phyloP scores from a whole-genome alignment of 1,140 invertebrate species.

The Galleria mellonella region DNA sequence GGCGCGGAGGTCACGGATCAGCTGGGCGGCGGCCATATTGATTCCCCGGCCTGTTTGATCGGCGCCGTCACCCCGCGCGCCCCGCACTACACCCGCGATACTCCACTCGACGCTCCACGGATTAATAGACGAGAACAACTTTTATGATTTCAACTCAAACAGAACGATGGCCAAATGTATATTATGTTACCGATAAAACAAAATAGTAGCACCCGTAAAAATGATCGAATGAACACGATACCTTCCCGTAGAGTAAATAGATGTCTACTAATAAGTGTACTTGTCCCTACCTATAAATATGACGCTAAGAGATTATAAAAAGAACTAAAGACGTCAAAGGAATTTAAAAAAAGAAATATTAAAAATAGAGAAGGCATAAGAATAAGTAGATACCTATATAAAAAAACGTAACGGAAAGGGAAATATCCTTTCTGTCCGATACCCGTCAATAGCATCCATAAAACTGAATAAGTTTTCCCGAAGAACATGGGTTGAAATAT shows the following conservation, averaged over 20 bases:
- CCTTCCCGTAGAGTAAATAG: conserved; percentile 6
- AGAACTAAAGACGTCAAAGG: too few species aligned
- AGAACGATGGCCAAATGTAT: conserved; percentile 34
- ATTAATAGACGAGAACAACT: conserved; percentile 70
- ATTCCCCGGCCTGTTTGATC: conserved; percentile 70
- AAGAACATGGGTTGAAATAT: too few species aligned
- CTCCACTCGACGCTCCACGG: conserved; percentile 28
- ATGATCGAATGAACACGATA: neutral
- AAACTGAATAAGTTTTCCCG: too few species aligned
- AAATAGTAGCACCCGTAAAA: conserved; percentile 1
- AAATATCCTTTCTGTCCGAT: too few species aligned
- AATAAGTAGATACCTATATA: too few species aligned
- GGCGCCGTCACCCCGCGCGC: conserved; percentile 44
- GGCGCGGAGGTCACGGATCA: conserved; percentile 67
- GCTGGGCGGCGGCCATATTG: conserved; percentile 71
- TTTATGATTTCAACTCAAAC: conserved; percentile 72
- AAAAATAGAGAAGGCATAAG: too few species aligned
- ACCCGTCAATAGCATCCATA: too few species aligned
- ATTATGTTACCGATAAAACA: conserved; percentile 20
- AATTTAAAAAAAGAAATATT: too few species aligned
- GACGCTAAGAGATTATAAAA: too few species aligned
- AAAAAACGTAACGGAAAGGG: too few species aligned
- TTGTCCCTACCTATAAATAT: too few species aligned
- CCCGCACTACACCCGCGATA: conserved; percentile 7
- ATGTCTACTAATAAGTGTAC: too few species aligned